Base-by-base conservation (phyloP, 2,797 vertebrate genomes). In the Acanthornis magna region DNA sequence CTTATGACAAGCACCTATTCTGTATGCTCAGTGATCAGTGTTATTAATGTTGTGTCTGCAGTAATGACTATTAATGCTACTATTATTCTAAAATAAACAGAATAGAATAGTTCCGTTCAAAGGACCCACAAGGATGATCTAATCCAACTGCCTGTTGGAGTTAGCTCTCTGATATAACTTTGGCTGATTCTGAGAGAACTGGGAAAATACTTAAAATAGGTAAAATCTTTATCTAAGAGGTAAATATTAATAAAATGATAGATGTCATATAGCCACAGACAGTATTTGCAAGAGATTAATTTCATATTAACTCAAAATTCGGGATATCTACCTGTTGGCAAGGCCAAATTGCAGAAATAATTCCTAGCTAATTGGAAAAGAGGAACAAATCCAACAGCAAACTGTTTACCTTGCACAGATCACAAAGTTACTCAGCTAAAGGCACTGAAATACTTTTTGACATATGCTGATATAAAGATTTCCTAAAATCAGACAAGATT, bases 41-140 rank as follows among this genome's bases (percentile, higher is more conserved):
- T 51, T 71, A 58, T 82, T 79, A 70, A 21, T 89, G 10, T 50
- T 43, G 19, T 85, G 25, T 38, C 36, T 88, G 10, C 36, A 63
- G 19, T 50, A 92, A 57, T 76, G n/a, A 20, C 54, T 85, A 62
- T 53, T 43, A 92, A 63, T 72, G 32, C 7, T 85, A 5, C 11
- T 60, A 5, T 36, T 36, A 62, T 30, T 92, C 43, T 68, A 25
- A 84, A 88, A 77, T 54, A 82, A 91, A 66, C 18, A 34, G 4
- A 50, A 32, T 9, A 45, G 7, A 65, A 66, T 51, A 65, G 19
- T 67, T 91, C 48, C 6, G 3, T 47, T 87, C 1, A 0, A 87
- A 71, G 16, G 45, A 53, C 11, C 9, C 15, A 42, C 25, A 51
- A 19, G 0, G 3, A 16, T 2, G 0, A 57, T 38, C 32, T 75